Evolutionary conservation across 2,797 vertebrate genomes (phyloP).

Genomic region (Meda fulgida): DNA sequence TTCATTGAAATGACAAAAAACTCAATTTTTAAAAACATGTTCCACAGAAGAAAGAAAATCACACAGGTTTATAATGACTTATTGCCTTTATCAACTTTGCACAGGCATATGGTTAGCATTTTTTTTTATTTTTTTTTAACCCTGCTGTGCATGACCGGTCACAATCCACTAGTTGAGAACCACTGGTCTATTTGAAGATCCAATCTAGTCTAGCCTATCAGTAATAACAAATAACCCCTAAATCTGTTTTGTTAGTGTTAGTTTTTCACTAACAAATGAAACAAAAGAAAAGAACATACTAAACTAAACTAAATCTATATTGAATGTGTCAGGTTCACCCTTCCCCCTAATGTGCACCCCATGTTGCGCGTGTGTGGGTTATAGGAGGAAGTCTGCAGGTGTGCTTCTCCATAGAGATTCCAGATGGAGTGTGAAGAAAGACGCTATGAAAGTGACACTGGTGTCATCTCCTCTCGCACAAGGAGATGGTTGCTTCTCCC

Average conservation of each 20-base stretch:
- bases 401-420: constrained; percentile 10
- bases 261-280: background rate
- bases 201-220: background rate
- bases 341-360: background rate
- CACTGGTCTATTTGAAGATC: background rate
- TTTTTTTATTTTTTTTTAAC: background rate
- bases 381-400: constrained; percentile 34
- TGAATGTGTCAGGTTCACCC: background rate
- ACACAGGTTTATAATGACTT: background rate
- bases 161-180: background rate
- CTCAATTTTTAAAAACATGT: background rate
- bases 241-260: background rate
- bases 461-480: constrained; percentile 54
- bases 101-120: background rate
- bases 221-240: background rate
- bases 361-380: background rate
- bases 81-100: constrained; percentile 2
- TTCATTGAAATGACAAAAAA: background rate
- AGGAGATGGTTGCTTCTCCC: constrained; percentile 35
- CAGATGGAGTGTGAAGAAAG: constrained; percentile 46
- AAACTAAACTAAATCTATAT: background rate
- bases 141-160: background rate
- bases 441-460: constrained; percentile 42
- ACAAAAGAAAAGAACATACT: background rate
- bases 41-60: background rate